Base-by-base conservation (phyloP, 2,888 invertebrate genomes). In the Lithophane ornitopus region DNA sequence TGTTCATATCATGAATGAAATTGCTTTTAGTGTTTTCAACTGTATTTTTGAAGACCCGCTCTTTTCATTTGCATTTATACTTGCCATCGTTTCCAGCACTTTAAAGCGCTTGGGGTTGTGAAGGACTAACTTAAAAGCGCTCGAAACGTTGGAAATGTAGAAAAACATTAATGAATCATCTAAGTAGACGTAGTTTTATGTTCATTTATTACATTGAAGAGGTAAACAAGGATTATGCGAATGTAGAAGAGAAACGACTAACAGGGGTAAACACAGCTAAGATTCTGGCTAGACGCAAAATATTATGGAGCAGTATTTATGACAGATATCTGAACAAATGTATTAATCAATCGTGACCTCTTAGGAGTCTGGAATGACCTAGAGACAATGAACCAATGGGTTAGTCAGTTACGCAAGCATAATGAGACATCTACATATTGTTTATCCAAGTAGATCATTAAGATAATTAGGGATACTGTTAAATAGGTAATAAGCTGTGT, bases 121-220 rank as follows among this genome's bases (percentile, higher is more conserved):
- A 84, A 84, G 80, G 80, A 82, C 84, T 76, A 34, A 70, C 72
- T 76, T 26, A 56, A 80, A 82, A 84, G 81, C 46, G 79, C 79
- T 82, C 28, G 54, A 78, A 81, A 44, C 59, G 74, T 52, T 68
- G 70, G 62, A 63, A 81, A 78, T 78, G 62, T 58, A 70, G 41
- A 58, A 81, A 82, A 71, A 56, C 16, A 65, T 79, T 79, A 58
- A 82, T 75, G 16, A 72, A 52, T 65, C 28, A 69, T 52, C 26
- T 56, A 77, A 54, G 22, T 39, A 12, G n/a, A 34, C 56, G 46
- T 49, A 44, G 34, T 28, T 80, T 41, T 46, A 58, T 68, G 44
- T 63, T 52, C 9, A 70, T 68, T 61, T 52, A 70, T 56, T 44
- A 59, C n/a, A 59, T 58, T 28, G 34, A 44, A 68, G 16, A 46